Evolutionary conservation across 1,140 invertebrate species (phyloP).

Genomic region (Drosophila kohkoa): DNA sequence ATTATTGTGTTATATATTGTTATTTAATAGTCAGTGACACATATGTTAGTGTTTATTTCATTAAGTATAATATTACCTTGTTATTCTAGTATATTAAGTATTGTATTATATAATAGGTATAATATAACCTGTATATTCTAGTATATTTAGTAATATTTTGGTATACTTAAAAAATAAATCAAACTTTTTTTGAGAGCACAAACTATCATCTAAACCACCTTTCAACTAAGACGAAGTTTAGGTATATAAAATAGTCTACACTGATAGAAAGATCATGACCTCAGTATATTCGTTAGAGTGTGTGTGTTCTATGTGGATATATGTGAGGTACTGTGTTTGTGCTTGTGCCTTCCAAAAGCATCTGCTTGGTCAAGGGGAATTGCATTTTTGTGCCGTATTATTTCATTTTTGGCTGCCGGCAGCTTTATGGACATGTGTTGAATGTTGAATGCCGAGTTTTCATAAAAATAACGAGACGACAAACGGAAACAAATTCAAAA

Average conservation of each 20-base stretch:
- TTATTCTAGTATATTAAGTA: no score
- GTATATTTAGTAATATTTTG: no score
- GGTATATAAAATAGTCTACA: neutral
- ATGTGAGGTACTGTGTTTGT: constrained; percentile 9
- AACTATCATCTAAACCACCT: neutral
- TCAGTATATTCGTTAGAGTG: neutral
- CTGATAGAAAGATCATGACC: constrained; percentile 18
- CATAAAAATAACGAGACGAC: constrained; percentile 29
- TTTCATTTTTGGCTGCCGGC: constrained; percentile 23
- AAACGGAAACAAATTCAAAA: constrained; percentile 20
- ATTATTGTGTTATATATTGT: no score
- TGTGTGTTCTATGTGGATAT: constrained; percentile 20
- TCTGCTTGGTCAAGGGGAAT: constrained; percentile 8
- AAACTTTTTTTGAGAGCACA: no score
- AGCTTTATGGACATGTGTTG: constrained; percentile 39
- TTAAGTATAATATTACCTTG: no score
- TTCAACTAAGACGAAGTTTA: neutral
- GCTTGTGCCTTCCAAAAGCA: constrained; percentile 14
- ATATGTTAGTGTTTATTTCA: no score
- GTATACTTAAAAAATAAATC: no score
- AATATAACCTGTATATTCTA: no score
- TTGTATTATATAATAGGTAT: no score
- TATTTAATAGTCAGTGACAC: no score
- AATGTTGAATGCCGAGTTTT: constrained; percentile 11
- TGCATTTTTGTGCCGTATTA: constrained; percentile 32